Base-by-base conservation (phyloP, 1,140 invertebrate genomes). In the Bombus balteatus region DNA sequence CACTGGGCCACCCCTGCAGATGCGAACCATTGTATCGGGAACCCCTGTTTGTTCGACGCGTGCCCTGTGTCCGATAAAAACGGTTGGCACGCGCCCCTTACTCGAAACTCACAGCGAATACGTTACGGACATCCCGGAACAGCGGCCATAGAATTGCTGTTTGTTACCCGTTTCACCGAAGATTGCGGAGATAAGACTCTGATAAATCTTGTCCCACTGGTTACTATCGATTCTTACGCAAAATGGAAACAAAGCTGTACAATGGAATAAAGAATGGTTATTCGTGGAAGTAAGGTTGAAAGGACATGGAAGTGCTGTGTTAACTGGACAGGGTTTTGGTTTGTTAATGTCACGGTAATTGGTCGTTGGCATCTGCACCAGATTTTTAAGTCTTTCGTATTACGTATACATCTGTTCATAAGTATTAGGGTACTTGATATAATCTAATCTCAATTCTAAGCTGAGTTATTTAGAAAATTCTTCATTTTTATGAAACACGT, bases 11-110 rank as follows among this genome's bases (percentile, higher is more conserved):
- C 39, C 53, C 79, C 28, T 83, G 57, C 85, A 57, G 57, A 68
- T 86, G 87, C 73, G 86, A 41, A 43, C 70, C 53, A 80, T 80
- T 85, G 68, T 85, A 15, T 68, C 34, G 10, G 77, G 68, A 62
- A 65, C 83, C 83, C 83, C 83, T 85, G 83, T 85, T 85, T 85
- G 77, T 57, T 62, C 83, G 83, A 43, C 83, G 83, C 76, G 83
- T 85, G 83, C 83, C 83, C 83, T 34, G 28, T 62, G 83, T 5
- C 77, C 77, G 76, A 85, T 80, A 73, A 80, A 80, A 72, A 47
- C 83, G 76, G 68, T 28, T 65, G 77, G 13, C 83, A 85, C 83
- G 83, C 76, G 83, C 68, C 83, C 68, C 83, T 85, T 53, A 0
- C 68, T 37, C n/a, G 32, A 62, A 79, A 85, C 68, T 37, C 2